Evolutionary conservation across 2,797 vertebrate species (phyloP), one percentile per base, ranked within the genome.

Genomic region (Chelon auratus): DNA sequence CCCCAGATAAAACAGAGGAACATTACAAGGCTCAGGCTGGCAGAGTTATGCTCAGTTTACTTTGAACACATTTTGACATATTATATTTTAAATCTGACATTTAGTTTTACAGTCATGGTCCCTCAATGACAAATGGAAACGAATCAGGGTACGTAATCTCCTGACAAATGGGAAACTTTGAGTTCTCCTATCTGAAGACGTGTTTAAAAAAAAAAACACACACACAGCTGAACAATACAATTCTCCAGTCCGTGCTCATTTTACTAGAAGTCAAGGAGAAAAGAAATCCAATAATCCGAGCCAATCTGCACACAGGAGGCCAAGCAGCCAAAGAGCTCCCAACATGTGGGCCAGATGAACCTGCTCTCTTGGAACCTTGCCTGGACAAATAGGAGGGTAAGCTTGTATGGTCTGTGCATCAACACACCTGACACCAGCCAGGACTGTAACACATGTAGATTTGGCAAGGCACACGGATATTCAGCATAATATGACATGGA

Each of bases 331-430:
- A 86, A 85, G 73, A 88, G 87, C 85, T 89, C 76, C 72, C 82
- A 72, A 70, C 84, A 83, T 84, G 83, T 84, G 87, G 77, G 82
- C 82, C 78, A 72, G 80, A 85, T 86, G 79, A 90, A 90, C 74
- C 80, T 82, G 87, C 82, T 85, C 81, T 84, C 77, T 88, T 90
- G 89, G 90, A 91, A 64, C 76, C 55, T 79, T 90, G 85, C 89
- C 90, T 90, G 87, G 84, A 87, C 84, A 85, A 89, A 89, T 80
- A 79, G 62, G 84, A 77, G 82, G 37, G 82, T 62, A 70, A 50
- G 76, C 86, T 83, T 88, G 85, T 90, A 85, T 86, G 80, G 77
- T 80, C 72, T 90, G 87, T 81, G 77, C 83, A 90, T 88, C 83
- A 84, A 77, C 84, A 87, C 80, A 80, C 76, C 81, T 83, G 83